Evolutionary conservation across 2,797 vertebrate species (phyloP), one percentile per base, ranked within the genome.

Genomic region (Eospalax fontanierii): DNA sequence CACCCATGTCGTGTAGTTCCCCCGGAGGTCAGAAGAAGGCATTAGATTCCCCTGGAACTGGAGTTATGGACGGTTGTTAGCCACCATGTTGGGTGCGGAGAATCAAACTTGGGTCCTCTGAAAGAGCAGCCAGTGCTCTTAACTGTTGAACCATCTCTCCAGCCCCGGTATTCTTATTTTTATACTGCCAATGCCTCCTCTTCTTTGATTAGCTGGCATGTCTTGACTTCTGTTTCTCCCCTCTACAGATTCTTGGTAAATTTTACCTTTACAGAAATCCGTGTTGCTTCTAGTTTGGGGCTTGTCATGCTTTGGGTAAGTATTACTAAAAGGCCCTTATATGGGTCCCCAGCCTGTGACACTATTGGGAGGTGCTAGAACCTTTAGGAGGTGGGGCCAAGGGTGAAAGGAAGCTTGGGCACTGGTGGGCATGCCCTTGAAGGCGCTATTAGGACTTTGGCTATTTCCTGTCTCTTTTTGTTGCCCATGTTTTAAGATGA

Each of bases 171-270:
- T 59, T 7, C 59, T 59, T 16, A 59, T 71, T 26, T 83, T 59
- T 33, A 4, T 10, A 7, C 35, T 75, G 76, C 10, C 30, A 76
- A 0, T 12, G n/a, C 46, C 22, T 14, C 65, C 66, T 54, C 54
- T 76, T 28, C 15, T 43, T 33, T 3, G 46, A 59, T 71, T 76
- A 76, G 30, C 50, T 78, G 63, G 9, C 24, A 75, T 18, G 4
- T 65, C 50, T 90, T 74, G 79, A 68, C 63, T 93, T 91, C 61
- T 74, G 3, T 87, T 66, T 94, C 79, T 79, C 43, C 24, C 50
- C 35, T 68, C 22, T 88, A 11, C 18, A 88, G 33, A 95, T 90
- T 59, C 21, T 40, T 40, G 21, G 38, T 30, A 75, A 16, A 79
- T 21, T 54, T 78, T 71, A 15, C 30, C 35, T 54, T 71, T 80